Evolutionary conservation across 2,113 vertebrate genomes (phyloP).

Genomic region (Gambusia affinis): DNA sequence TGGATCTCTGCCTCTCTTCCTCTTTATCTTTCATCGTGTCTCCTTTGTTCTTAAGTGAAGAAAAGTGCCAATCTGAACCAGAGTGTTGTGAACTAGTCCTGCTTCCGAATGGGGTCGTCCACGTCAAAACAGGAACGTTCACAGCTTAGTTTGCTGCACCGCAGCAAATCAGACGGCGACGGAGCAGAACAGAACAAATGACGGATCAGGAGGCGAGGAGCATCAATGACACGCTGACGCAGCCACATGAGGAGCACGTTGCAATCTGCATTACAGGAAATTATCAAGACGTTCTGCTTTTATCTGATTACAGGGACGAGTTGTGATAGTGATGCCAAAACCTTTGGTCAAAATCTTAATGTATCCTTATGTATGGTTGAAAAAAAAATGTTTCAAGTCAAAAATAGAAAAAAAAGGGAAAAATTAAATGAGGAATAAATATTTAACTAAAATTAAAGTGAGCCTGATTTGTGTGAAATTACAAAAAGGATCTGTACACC

Average conservation of each 20-base stretch:
- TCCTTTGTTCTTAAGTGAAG: background rate
- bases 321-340: no score
- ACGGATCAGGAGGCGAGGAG: slow-evolving; percentile 15
- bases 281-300: background rate
- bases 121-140: slow-evolving; percentile 37
- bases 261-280: background rate
- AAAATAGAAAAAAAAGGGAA: no score
- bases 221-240: slow-evolving; percentile 46
- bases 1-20: background rate
- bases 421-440: no score
- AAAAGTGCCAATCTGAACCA: background rate
- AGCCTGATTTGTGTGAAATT: no score
- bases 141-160: slow-evolving; percentile 23
- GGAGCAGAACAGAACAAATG: slow-evolving; percentile 22
- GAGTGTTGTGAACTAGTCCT: background rate
- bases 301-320: background rate
- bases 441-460: no score
- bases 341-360: no score
- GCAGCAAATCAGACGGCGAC: slow-evolving; percentile 18
- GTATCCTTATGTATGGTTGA: no score
- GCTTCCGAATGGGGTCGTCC: background rate
- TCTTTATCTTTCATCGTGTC: background rate
- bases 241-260: slow-evolving; percentile 47
- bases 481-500: no score
- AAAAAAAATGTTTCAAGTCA: no score